Conservation (phyloP, 1,140 invertebrate genomes). For the Microplitis mediator region DNA sequence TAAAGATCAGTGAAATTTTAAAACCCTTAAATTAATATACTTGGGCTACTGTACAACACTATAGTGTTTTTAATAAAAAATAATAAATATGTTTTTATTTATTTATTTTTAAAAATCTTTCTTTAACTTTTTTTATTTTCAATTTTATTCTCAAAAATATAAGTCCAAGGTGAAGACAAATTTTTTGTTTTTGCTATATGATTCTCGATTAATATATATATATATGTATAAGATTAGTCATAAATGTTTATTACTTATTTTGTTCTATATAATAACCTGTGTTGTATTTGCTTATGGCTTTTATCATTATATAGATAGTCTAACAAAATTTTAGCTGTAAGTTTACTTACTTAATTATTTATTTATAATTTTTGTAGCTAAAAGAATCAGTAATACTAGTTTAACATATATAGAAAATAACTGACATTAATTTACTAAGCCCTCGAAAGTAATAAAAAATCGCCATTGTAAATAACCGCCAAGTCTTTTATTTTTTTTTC, state of each 20-base stretch:
- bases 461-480: neutral
- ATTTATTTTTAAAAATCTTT: neutral
- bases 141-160: slow-evolving; percentile 54
- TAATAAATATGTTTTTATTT: slow-evolving; percentile 46
- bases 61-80: slow-evolving; percentile 40
- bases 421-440: slow-evolving; percentile 43
- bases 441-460: slow-evolving; percentile 38
- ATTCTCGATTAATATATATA: slow-evolving; percentile 43
- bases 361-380: slow-evolving; percentile 44
- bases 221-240: slow-evolving; percentile 41
- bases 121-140: slow-evolving; percentile 35
- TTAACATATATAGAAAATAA: slow-evolving; percentile 55
- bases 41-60: slow-evolving; percentile 44
- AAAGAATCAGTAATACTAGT: slow-evolving; percentile 55
- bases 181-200: slow-evolving; percentile 38
- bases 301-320: slow-evolving; percentile 30
- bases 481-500: neutral
- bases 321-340: slow-evolving; percentile 53
- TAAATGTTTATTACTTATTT: slow-evolving; percentile 28
- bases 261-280: slow-evolving; percentile 47
- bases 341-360: slow-evolving; percentile 22
- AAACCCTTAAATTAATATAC: slow-evolving; percentile 32
- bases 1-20: slow-evolving; percentile 38
- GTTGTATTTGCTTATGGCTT: slow-evolving; percentile 52
- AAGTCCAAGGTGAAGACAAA: slow-evolving; percentile 51